A percentile compares a stretch with the other conserved stretches of the same genome.
These are phyloP conservation scores for Schizaphis graminum DNA, from an alignment of 2,888 invertebrate genomes.

Conservation along the genomic window DNA sequence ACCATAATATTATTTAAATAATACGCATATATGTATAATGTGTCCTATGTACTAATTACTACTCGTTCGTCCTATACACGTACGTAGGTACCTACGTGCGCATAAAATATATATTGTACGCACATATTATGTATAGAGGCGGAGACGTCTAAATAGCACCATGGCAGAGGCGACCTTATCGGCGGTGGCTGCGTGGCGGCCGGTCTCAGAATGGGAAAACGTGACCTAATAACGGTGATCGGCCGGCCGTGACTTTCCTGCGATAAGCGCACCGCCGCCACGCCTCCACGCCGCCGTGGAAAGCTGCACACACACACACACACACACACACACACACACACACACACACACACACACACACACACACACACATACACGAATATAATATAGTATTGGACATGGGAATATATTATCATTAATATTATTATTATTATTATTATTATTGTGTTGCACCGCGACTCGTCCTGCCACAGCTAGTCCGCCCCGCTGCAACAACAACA, in stretches of 20 bases:
- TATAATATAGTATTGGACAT: not conserved
- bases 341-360: not conserved
- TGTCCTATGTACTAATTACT: not conserved
- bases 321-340: not conserved
- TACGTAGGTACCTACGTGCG: not conserved
- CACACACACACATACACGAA: not conserved
- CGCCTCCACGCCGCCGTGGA: constrained; percentile 35
- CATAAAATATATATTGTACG: not conserved
- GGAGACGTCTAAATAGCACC: constrained; percentile 30
- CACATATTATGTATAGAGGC: not conserved
- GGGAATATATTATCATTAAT: not conserved
- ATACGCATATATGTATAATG: too few species aligned
- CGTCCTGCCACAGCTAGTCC: not conserved
- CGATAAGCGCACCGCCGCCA: constrained; percentile 40
- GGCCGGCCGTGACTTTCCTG: constrained; percentile 60
- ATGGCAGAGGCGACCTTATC: constrained; percentile 38
- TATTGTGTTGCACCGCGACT: not conserved
- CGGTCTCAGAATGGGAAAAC: constrained; percentile 54
- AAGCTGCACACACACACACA: constrained; percentile 2
- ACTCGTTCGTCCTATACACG: not conserved
- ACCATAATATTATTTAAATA: not conserved
- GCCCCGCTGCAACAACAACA: not conserved
- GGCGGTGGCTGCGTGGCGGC: constrained; percentile 26
- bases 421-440: not conserved
- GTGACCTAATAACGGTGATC: constrained; percentile 62